Evolutionary conservation across 2,888 invertebrate genomes (phyloP).

Genomic region (Drosophila recens): DNA sequence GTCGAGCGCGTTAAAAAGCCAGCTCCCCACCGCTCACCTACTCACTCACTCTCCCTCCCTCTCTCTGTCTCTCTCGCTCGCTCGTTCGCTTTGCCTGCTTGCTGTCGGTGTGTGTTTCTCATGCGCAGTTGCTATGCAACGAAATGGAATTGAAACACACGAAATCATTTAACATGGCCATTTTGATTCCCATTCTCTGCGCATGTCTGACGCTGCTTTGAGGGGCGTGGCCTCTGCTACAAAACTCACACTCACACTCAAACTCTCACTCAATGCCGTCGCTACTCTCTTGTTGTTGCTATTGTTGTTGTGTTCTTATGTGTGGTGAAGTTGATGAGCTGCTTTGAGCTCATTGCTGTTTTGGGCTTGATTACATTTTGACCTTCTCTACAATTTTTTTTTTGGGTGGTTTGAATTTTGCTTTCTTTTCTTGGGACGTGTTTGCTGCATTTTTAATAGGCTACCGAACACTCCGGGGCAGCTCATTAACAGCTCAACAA

Average conservation of each 20-base stretch:
- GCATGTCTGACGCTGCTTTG: conserved; percentile 55
- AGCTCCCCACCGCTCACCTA: conserved; percentile 49
- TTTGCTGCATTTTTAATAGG: conserved; percentile 77
- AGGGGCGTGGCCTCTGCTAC: conserved; percentile 57
- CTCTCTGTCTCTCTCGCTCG: conserved; percentile 18
- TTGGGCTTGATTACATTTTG: conserved; percentile 71
- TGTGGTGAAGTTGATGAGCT: conserved; percentile 72
- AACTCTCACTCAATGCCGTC: conserved; percentile 40
- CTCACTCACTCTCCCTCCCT: conserved; percentile 13
- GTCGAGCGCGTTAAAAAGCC: conserved; percentile 79
- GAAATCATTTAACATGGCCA: conserved; percentile 51
- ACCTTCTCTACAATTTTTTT: conserved; percentile 61
- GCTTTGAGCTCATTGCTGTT: conserved; percentile 38
- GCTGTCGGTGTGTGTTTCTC: conserved; percentile 18
- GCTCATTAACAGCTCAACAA: conserved; percentile 72
- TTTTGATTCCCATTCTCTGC: conserved; percentile 60
- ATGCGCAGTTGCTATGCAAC: conserved; percentile 59
- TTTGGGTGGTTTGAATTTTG: conserved; percentile 27
- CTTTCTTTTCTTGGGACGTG: conserved; percentile 60
- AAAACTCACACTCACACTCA: conserved; percentile 19
- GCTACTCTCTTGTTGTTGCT: background rate
- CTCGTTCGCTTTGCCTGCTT: conserved; percentile 9
- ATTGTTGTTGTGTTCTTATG: background rate
- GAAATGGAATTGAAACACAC: conserved; percentile 59
- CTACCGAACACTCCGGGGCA: conserved; percentile 54